Percentiles rank a stretch among this genome's conserved stretches.
Evolutionary conservation across 1,140 invertebrate genomes (phyloP).

Genomic region (Megalopta genalis): DNA sequence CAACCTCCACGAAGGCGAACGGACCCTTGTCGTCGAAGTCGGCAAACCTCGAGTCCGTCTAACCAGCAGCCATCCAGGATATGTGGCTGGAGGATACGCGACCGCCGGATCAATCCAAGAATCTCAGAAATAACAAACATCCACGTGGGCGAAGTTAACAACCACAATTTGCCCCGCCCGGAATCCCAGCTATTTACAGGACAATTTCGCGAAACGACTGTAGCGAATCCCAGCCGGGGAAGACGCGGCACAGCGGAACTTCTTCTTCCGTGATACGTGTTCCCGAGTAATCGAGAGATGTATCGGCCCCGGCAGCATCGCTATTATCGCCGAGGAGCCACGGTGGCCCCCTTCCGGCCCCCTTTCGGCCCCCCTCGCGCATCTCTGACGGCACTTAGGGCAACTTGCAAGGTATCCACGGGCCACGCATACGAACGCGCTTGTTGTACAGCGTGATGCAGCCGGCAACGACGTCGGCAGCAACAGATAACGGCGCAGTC

Average conservation of each 20-base stretch:
- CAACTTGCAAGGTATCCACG: conserved; percentile 41
- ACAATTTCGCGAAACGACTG: background rate
- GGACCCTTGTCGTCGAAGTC: too few species aligned
- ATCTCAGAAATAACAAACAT: background rate
- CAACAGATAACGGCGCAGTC: conserved; percentile 72
- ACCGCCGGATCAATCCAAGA: background rate
- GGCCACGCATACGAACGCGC: background rate
- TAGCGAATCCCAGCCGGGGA: background rate
- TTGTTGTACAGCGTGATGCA: conserved; percentile 36
- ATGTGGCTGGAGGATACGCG: background rate
- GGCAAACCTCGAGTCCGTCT: background rate
- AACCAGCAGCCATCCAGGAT: background rate
- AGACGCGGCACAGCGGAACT: background rate
- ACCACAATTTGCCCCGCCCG: background rate
- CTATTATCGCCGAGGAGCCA: conserved; percentile 30
- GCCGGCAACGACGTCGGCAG: conserved; percentile 50
- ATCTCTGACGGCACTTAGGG: conserved; percentile 41
- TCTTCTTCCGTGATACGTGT: conserved; percentile 22
- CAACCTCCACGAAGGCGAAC: too few species aligned
- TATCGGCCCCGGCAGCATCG: conserved; percentile 4
- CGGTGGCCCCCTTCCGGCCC: conserved; percentile 19
- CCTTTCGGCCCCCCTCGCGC: background rate
- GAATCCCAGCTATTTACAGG: background rate
- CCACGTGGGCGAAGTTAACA: background rate
- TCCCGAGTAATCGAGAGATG: conserved; percentile 1